Evolutionary conservation across 2,113 vertebrate species (phyloP).

Genomic region (zebrafish (Danio rerio)): DNA sequence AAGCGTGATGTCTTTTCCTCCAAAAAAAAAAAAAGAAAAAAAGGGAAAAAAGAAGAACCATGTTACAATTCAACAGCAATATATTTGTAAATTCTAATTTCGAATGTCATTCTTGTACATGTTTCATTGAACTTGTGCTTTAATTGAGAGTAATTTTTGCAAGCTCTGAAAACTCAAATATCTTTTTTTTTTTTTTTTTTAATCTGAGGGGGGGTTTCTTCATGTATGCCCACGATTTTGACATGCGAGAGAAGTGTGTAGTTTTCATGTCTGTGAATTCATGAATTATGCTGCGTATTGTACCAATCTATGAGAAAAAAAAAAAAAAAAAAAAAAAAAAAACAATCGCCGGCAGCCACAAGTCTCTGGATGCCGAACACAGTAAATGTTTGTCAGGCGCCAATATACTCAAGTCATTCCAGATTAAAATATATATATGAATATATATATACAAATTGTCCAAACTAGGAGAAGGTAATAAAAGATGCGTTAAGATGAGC

Average conservation of each 20-base stretch:
- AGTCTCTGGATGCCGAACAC: conserved; percentile 85
- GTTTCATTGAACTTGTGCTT: conserved; percentile 75
- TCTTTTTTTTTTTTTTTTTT: conserved; percentile 25
- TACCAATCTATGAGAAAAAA: conserved; percentile 55
- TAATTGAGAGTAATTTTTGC: conserved; percentile 69
- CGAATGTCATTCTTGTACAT: conserved; percentile 77
- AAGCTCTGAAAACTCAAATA: conserved; percentile 52
- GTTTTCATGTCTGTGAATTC: conserved; percentile 95
- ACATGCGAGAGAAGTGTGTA: conserved; percentile 74
- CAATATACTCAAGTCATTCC: conserved; percentile 74
- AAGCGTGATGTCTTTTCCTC: conserved; percentile 71
- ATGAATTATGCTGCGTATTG: conserved; percentile 86
- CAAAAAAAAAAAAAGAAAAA: conserved; percentile 50
- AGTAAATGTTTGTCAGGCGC: conserved; percentile 87
- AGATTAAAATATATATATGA: conserved; percentile 55
- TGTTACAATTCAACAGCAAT: conserved; percentile 82
- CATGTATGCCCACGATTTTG: conserved; percentile 65
- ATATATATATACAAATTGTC: conserved; percentile 29
- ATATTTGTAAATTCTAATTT: conserved; percentile 84
- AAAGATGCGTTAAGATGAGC: conserved; percentile 79
- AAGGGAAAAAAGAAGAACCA: conserved; percentile 48
- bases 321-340: no score
- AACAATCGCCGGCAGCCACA: conserved; percentile 79
- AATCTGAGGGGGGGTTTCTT: not conserved
- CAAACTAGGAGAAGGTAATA: not conserved